Evolutionary conservation across 2,113 vertebrate species (phyloP).

Genomic region (chimpanzee (Pan troglodytes)): NHGRI_mPanTro3-v2.1_pri NC_072412.2:102935001-102935500

Average conservation of each 20-base stretch:
- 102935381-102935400: neutral
- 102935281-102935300: neutral
- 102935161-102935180: neutral
- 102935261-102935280: neutral
- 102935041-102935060: neutral
- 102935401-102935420: neutral
- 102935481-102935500: neutral
- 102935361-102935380: neutral
- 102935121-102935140: slow-evolving; percentile 61
- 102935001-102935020: slow-evolving; percentile 45
- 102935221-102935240: neutral
- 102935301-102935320: neutral
- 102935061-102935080: slow-evolving; percentile 8
- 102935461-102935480: neutral
- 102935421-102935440: neutral
- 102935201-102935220: neutral
- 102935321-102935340: neutral
- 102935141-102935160: slow-evolving; percentile 4
- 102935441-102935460: neutral
- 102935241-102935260: neutral
- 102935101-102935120: slow-evolving; percentile 56
- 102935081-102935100: neutral
- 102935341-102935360: neutral
- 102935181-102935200: neutral
- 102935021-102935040: slow-evolving; percentile 57